Conservation (phyloP, 2,113 vertebrate genomes). For the Lucifuga dentata region DNA sequence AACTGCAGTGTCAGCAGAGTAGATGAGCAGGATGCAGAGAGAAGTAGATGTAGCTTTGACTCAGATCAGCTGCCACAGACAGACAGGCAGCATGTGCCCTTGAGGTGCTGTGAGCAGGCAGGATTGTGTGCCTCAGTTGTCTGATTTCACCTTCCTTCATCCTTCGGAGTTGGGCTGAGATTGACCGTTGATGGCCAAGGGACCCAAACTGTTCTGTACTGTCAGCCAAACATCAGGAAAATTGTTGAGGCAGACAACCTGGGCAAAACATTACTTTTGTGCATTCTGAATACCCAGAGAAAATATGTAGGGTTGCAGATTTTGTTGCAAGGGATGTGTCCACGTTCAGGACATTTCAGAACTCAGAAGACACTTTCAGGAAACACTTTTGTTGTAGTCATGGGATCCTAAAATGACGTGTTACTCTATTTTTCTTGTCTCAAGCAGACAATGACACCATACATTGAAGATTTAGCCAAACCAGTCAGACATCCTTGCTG, state of each 20-base stretch:
- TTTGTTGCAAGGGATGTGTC: conserved; percentile 29
- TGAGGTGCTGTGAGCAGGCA: conserved; percentile 59
- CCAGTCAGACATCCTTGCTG: conserved; percentile 27
- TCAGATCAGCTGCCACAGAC: conserved; percentile 71
- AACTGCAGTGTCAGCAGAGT: conserved; percentile 72
- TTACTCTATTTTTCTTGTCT: conserved; percentile 30
- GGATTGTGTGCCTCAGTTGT: conserved; percentile 48
- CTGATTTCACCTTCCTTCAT: conserved; percentile 65
- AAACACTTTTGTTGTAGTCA: conserved; percentile 20
- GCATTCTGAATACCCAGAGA: conserved; percentile 23
- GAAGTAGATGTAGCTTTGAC: conserved; percentile 55
- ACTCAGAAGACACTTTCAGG: conserved; percentile 4
- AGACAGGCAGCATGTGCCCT: conserved; percentile 65
- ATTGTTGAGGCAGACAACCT: conserved; percentile 49
- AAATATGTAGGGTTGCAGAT: conserved; percentile 27
- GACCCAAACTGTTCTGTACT: conserved; percentile 57
- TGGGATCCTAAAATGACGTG: conserved; percentile 18
- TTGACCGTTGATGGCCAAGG: conserved; percentile 58
- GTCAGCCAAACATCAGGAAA: conserved; percentile 65
- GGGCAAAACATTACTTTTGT: conserved; percentile 46
- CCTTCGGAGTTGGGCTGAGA: conserved; percentile 55
- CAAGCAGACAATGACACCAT: conserved; percentile 29
- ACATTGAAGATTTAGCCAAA: conserved; percentile 23
- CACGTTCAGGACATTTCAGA: conserved; percentile 28
- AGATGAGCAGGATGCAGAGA: conserved; percentile 56